Percentiles rank a stretch among this genome's conserved stretches.
Evolutionary conservation across 2,797 vertebrate species (phyloP).

Genomic region (Eutrigla gurnardus): DNA sequence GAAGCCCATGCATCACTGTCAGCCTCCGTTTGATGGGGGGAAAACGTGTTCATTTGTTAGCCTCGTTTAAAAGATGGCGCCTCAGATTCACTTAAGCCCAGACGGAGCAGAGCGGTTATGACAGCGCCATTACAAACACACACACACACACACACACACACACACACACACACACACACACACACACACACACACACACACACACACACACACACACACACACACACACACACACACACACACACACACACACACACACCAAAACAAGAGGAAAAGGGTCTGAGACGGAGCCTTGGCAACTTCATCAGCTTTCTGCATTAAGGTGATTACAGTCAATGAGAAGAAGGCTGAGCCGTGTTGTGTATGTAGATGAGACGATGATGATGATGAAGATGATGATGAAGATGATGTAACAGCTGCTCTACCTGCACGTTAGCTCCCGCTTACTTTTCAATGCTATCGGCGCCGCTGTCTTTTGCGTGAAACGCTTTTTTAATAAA

Average conservation of each 20-base stretch:
- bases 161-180: slow-evolving; percentile 76
- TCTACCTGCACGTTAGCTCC: slow-evolving; percentile 48
- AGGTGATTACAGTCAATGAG: slow-evolving; percentile 73
- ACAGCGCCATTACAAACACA: slow-evolving; percentile 84
- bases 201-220: slow-evolving; percentile 63
- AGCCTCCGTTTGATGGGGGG: slow-evolving; percentile 86
- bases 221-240: slow-evolving; percentile 65
- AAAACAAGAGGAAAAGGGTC: slow-evolving; percentile 50
- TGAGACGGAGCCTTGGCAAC: slow-evolving; percentile 68
- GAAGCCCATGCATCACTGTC: slow-evolving; percentile 99
- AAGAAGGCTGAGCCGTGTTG: slow-evolving; percentile 27
- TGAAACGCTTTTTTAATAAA: too few relatives aligned
- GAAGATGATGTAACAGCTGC: slow-evolving; percentile 26
- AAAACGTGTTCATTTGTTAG: slow-evolving; percentile 86
- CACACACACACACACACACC: slow-evolving; percentile 17
- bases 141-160: slow-evolving; percentile 37
- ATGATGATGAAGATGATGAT: slow-evolving; percentile 35
- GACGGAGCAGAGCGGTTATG: slow-evolving; percentile 83
- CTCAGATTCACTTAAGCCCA: slow-evolving; percentile 84
- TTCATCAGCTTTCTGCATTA: slow-evolving; percentile 79
- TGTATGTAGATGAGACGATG: slow-evolving; percentile 62
- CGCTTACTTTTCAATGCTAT: too few relatives aligned
- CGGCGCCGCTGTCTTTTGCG: too few relatives aligned
- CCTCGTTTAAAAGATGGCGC: slow-evolving; percentile 85
- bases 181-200: slow-evolving; percentile 34